phyloP scores from a whole-genome alignment of 2,888 invertebrate species.

The Anthoptus insignis region DNA sequence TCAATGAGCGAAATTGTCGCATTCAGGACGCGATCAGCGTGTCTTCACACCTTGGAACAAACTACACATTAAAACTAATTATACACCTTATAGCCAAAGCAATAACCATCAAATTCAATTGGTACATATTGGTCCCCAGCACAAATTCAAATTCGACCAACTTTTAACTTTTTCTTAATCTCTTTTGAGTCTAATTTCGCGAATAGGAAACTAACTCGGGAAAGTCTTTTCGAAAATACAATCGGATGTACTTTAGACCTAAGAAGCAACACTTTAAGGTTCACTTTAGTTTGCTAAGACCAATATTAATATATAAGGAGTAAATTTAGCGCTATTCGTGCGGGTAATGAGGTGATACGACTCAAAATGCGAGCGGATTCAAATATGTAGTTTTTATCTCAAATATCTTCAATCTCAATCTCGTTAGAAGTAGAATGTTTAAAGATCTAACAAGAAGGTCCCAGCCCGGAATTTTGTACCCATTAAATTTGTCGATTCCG shows the following conservation, averaged over 20 bases:
- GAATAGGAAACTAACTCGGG: conserved; percentile 54
- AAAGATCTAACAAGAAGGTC: conserved; percentile 42
- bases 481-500: conserved; percentile 29
- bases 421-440: conserved; percentile 45
- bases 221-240: conserved; percentile 6
- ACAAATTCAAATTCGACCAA: conserved; percentile 61
- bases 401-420: conserved; percentile 55
- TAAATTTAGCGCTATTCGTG: conserved; percentile 69
- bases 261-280: conserved; percentile 34
- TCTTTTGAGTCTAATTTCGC: conserved; percentile 78
- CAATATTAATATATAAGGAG: conserved; percentile 43
- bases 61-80: conserved; percentile 44
- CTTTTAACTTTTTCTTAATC: conserved; percentile 71
- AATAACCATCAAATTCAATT: conserved; percentile 52
- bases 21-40: conserved; percentile 64
- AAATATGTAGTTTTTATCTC: conserved; percentile 60
- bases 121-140: conserved; percentile 25
- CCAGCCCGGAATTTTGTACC: conserved; percentile 26
- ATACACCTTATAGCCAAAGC: conserved; percentile 38
- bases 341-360: conserved; percentile 81
- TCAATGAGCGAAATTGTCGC: conserved; percentile 79
- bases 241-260: conserved; percentile 43
- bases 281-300: conserved; percentile 40
- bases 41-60: conserved; percentile 73
- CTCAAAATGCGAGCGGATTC: conserved; percentile 71